Evolutionary conservation across 2,113 vertebrate genomes (phyloP).

Genomic region (Zosterops pallidus): DNA sequence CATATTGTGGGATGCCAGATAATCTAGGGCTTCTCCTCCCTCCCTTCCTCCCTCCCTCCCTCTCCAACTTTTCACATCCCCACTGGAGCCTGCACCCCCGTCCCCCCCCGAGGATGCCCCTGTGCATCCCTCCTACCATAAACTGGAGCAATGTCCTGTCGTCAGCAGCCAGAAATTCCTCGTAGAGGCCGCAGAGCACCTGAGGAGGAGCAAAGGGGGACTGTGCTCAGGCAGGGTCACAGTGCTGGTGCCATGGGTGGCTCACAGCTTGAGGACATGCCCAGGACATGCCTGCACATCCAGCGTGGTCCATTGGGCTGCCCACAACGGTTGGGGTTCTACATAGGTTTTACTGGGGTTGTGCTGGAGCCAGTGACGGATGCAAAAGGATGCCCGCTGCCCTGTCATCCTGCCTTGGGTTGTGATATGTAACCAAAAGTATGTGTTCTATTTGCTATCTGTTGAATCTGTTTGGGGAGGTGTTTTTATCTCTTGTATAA

Average conservation of each 20-base stretch:
- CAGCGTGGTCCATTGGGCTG: background rate
- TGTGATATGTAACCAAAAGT: no score
- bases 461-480: no score
- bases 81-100: background rate
- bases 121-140: slow-evolving; percentile 47
- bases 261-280: background rate
- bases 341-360: background rate
- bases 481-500: no score
- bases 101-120: fast-evolving
- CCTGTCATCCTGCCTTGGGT: background rate
- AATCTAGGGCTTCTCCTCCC: background rate
- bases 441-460: no score
- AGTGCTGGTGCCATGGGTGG: background rate
- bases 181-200: slow-evolving; percentile 65
- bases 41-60: background rate
- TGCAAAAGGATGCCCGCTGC: background rate
- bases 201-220: slow-evolving; percentile 19
- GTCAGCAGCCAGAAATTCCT: slow-evolving; percentile 69
- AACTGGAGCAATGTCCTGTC: slow-evolving; percentile 72
- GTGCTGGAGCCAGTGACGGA: background rate
- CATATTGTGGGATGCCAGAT: fast-evolving
- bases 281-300: background rate
- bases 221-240: background rate
- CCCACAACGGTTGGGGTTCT: background rate
- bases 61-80: background rate